Conservation (phyloP, 2,797 vertebrate genomes). For the Nyctalus aviator region DNA sequence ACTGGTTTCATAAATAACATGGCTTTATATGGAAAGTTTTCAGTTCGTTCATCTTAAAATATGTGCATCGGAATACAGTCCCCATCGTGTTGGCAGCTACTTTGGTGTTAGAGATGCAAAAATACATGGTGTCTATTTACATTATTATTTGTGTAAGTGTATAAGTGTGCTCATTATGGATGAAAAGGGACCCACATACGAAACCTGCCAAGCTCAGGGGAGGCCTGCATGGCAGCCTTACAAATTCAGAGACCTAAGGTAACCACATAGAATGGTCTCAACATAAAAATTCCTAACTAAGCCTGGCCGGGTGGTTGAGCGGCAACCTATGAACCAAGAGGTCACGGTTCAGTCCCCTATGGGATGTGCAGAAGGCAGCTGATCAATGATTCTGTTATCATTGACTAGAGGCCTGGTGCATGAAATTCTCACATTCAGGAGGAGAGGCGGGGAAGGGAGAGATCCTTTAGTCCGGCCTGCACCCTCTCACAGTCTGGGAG, state of each 20-base stretch:
- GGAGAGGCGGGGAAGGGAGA: too few species aligned
- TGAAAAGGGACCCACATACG: neutral
- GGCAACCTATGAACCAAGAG: too few species aligned
- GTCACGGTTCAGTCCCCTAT: too few species aligned
- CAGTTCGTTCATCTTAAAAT: slow-evolving; percentile 47
- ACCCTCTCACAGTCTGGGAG: too few species aligned
- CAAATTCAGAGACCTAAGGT: neutral
- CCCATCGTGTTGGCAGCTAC: neutral
- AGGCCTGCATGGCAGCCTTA: neutral
- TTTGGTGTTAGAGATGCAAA: slow-evolving; percentile 26
- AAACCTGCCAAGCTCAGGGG: neutral
- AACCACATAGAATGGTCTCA: neutral
- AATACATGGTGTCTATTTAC: neutral
- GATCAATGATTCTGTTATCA: too few species aligned
- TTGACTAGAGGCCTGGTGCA: too few species aligned
- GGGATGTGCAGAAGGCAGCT: too few species aligned
- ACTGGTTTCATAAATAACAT: slow-evolving; percentile 54
- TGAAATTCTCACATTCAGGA: too few species aligned
- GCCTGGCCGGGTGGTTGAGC: too few species aligned
- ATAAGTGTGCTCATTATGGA: neutral
- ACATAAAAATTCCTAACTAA: neutral
- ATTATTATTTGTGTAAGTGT: neutral
- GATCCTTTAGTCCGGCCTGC: too few species aligned
- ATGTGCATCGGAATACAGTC: neutral
- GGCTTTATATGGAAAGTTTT: slow-evolving; percentile 31